Evolutionary conservation across 2,888 invertebrate species (phyloP).

Genomic region (Halocaridina rubra): DNA sequence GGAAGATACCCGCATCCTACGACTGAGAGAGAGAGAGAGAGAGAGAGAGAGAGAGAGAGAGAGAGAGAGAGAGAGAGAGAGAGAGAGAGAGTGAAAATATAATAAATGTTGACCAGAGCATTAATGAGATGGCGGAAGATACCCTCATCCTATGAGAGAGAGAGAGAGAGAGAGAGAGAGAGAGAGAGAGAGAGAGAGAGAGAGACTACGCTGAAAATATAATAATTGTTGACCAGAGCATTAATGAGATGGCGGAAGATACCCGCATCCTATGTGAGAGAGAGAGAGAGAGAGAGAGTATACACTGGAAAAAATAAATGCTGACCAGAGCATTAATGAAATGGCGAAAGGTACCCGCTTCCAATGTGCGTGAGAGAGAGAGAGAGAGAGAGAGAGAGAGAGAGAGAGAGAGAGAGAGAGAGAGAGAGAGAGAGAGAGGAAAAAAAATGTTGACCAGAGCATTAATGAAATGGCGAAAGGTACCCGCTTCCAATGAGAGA

Average conservation of each 20-base stretch:
- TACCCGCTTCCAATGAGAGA: too few species aligned
- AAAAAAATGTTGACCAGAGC: background rate
- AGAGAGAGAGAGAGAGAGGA: background rate
- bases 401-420: background rate
- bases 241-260: too few species aligned
- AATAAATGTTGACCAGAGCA: too few species aligned
- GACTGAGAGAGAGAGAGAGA: background rate
- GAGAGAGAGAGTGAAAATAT: background rate
- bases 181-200: background rate
- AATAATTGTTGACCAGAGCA: too few species aligned
- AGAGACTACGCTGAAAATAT: background rate
- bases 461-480: background rate
- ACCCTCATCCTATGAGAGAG: background rate
- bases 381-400: background rate
- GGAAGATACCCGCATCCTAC: background rate
- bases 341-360: too few species aligned
- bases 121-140: too few species aligned
- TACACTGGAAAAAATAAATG: too few species aligned
- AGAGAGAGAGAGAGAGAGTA: background rate
- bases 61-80: background rate
- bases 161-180: background rate
- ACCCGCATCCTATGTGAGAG: background rate
- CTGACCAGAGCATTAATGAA: too few species aligned
- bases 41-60: background rate
- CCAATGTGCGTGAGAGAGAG: background rate